Evolutionary conservation across 2,888 invertebrate species (phyloP), one percentile per base, ranked within the genome.

Genomic region (Athalia circularis): DNA sequence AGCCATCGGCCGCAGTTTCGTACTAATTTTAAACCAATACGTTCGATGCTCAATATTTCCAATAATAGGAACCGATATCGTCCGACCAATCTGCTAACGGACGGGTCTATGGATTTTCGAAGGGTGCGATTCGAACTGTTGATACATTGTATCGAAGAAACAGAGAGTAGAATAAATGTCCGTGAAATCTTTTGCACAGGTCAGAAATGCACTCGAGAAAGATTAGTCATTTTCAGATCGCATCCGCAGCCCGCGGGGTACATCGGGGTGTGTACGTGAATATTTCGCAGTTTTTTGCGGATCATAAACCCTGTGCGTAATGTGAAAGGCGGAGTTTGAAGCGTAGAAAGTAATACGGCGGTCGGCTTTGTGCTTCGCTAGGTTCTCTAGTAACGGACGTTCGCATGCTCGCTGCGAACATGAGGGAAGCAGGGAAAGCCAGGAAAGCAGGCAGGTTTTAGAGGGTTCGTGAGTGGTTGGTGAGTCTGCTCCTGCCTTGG

Each of bases 391-490:
- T 57, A 72, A 72, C 72, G 57, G 45, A 45, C 64, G 57, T 54
- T 43, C 50, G 50, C n/a, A 48, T 48, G 47, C 52, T 15, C n/a
- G 3, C 9, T 54, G 29, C 29, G 2, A 29, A 2, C 29, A 29
- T 54, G 9, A 29, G 29, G 29, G 29, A 29, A 29, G 29, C 29
- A 29, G 29, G 29, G 29, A 29, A 29, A 29, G 29, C 29, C 29
- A 29, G 29, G 29, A 29, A 29, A 29, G 29, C 29, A 29, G 50
- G 50, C 67, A 52, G 50, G 67, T 48, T 68, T 68, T 52, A 50
- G 68, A 8, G 64, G 61, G 75, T 62, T 43, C 11, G 50, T 64
- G 75, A 75, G 75, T 75, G 75, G 75, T 75, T 62, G 11, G 6
- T 13, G 50, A 75, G 75, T 75, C 75, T 62, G 64, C 75, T 75